Evolutionary conservation across 2,888 invertebrate species (phyloP), one percentile per base, ranked within the genome.

Genomic region (Cantharis flavilabris): DNA sequence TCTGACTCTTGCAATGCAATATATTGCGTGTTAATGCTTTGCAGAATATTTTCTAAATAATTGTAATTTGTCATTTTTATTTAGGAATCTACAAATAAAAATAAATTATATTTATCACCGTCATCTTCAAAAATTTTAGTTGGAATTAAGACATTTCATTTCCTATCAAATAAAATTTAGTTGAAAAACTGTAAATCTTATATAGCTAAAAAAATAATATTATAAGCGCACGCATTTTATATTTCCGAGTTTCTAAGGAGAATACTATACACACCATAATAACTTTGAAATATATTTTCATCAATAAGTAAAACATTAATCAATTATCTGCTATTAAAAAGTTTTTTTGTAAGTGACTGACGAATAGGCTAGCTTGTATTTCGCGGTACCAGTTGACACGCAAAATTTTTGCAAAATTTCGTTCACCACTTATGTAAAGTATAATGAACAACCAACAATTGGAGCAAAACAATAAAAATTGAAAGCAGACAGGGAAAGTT

Each of bases 401-500:
- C 63, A 63, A 69, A 75, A 63, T 70, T 69, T 74, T 69, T 67
- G 63, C 72, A 72, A 75, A 33, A 49, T 30, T 76, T 67, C 28
- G 9, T 30, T 70, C 69, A 30, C 64, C 70, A 30, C 9, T 72
- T 63, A 33, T 72, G 65, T 70, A 49, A 73, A 30, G 78, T 33
- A 73, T 77, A 75, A 75, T 69, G 70, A 78, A 76, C 63, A 73
- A 71, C 70, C 75, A 78, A 80, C 65, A 67, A 67, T 67, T 18
- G 20, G 80, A 70, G 16, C 78, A 63, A 71, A 78, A 64, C 75
- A 77, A 81, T 82, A 84, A 83, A 83, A 82, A 82, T 83, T 82
- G 81, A 84, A 84, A 83, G 81, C 80, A 84, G 83, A 82, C 83
- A 84, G 86, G 83, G 86, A 87, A 87, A 87, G 85, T 87, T 85